These are phyloP conservation scores for Apaloderma vittatum DNA, from an alignment of 2,113 vertebrate species.

Conservation along the genomic window DNA sequence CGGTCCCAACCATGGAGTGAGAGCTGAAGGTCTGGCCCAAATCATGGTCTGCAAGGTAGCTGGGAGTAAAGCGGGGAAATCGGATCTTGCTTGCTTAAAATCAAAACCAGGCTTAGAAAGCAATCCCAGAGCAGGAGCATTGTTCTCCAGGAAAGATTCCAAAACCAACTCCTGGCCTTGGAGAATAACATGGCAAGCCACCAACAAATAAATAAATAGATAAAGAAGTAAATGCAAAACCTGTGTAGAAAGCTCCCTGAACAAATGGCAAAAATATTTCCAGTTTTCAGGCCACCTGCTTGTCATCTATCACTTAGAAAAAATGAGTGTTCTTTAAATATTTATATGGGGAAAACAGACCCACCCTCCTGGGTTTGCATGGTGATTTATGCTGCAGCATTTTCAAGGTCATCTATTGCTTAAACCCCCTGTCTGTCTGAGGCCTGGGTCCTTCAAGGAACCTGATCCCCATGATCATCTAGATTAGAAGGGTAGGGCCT, in stretches of 20 bases:
- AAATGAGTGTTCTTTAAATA: slow-evolving; percentile 57
- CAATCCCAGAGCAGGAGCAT: not conserved
- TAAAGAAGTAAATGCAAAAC: slow-evolving; percentile 63
- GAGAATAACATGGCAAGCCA: slow-evolving; percentile 65
- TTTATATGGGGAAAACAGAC: slow-evolving; percentile 64
- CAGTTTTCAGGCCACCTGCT: slow-evolving; percentile 68
- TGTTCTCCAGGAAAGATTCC: slow-evolving; percentile 44
- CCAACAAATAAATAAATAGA: slow-evolving; percentile 73
- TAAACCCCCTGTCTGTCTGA: slow-evolving; percentile 63
- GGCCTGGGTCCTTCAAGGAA: slow-evolving; percentile 51
- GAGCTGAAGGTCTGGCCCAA: not conserved
- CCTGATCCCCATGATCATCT: slow-evolving; percentile 33
- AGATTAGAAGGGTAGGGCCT: slow-evolving; percentile 45
- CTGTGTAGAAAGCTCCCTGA: slow-evolving; percentile 56
- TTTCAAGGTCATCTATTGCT: slow-evolving; percentile 54
- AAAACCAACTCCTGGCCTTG: slow-evolving; percentile 58
- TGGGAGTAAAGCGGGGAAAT: slow-evolving; percentile 42
- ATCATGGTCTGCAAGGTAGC: not conserved
- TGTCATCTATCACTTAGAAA: slow-evolving; percentile 69
- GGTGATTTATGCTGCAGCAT: slow-evolving; percentile 58
- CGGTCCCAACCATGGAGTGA: not conserved
- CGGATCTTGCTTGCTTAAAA: slow-evolving; percentile 45
- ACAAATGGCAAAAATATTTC: slow-evolving; percentile 56
- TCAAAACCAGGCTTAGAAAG: slow-evolving; percentile 62
- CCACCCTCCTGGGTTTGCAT: slow-evolving; percentile 43